These are phyloP conservation scores for Eremobia ochroleuca DNA, from an alignment of 2,888 invertebrate genomes.

Conservation along the genomic window DNA sequence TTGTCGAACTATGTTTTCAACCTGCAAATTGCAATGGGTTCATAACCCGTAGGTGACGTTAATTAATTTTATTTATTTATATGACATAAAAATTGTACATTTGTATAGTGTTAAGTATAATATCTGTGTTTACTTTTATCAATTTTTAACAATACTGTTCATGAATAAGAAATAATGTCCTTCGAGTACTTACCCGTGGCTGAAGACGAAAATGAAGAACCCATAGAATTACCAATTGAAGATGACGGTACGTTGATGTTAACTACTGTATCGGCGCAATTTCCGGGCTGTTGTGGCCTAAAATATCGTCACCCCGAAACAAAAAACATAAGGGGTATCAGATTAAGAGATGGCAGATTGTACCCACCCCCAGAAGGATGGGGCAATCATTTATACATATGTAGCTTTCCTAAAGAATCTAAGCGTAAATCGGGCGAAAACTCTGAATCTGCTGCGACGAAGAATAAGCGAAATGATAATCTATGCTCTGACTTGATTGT, in stretches of 20 bases:
- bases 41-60: conserved; percentile 90
- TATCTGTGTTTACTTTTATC: conserved; percentile 86
- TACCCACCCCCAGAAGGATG: conserved; percentile 97
- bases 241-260: conserved; percentile 98
- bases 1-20: conserved; percentile 87
- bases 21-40: conserved; percentile 90
- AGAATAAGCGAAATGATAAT: conserved; percentile 98
- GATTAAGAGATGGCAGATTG: conserved; percentile 97
- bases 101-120: conserved; percentile 88
- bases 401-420: conserved; percentile 97
- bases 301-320: conserved; percentile 99
- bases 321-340: conserved; percentile 96
- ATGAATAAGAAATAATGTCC: conserved; percentile 90
- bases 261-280: conserved; percentile 98
- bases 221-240: conserved; percentile 99
- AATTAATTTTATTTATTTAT: conserved; percentile 89
- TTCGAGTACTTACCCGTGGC: conserved; percentile 96
- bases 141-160: conserved; percentile 85
- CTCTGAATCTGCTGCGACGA: conserved; percentile 95
- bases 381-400: conserved; percentile 95
- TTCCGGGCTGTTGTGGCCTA: conserved; percentile 98
- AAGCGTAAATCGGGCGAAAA: conserved; percentile 98
- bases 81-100: conserved; percentile 88
- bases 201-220: conserved; percentile 99
- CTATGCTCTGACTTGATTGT: conserved; percentile 99